These are phyloP conservation scores for Alcis repandata DNA, from an alignment of 2,888 invertebrate species.

Conservation along the genomic window DNA sequence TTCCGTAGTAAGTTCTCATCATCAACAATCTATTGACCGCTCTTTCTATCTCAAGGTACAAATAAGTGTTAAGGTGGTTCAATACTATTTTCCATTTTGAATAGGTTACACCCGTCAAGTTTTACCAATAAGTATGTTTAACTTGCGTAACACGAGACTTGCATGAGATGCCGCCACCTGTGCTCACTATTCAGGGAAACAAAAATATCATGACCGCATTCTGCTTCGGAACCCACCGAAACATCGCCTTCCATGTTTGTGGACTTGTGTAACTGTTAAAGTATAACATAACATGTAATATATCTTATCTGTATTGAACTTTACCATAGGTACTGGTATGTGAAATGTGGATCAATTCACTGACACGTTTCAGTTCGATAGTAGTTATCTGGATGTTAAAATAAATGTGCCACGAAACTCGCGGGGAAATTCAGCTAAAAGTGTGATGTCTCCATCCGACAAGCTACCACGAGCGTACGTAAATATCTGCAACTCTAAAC, in stretches of 20 bases:
- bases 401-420: conserved; percentile 11
- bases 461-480: conserved; percentile 5
- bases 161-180: conserved; percentile 63
- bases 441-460: conserved; percentile 6
- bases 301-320: conserved; percentile 8
- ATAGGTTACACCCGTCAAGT: neutral
- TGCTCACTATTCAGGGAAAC: conserved; percentile 45
- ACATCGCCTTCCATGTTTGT: conserved; percentile 44
- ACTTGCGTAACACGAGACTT: conserved; percentile 14
- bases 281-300: neutral
- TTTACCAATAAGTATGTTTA: neutral
- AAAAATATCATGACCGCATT: conserved; percentile 58
- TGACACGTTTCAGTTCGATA: conserved; percentile 22
- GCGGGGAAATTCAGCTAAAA: neutral
- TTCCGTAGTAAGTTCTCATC: neutral
- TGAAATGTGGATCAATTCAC: conserved; percentile 18
- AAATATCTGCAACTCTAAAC: conserved; percentile 1
- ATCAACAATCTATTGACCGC: too few species aligned
- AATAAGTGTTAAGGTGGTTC: too few species aligned
- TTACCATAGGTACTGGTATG: conserved; percentile 1
- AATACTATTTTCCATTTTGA: neutral
- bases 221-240: conserved; percentile 50
- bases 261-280: conserved; percentile 21
- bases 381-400: conserved; percentile 14
- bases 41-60: too few species aligned